These are phyloP conservation scores for Cetoscarus ocellatus DNA, from an alignment of 2,797 vertebrate species.

Conservation along the genomic window DNA sequence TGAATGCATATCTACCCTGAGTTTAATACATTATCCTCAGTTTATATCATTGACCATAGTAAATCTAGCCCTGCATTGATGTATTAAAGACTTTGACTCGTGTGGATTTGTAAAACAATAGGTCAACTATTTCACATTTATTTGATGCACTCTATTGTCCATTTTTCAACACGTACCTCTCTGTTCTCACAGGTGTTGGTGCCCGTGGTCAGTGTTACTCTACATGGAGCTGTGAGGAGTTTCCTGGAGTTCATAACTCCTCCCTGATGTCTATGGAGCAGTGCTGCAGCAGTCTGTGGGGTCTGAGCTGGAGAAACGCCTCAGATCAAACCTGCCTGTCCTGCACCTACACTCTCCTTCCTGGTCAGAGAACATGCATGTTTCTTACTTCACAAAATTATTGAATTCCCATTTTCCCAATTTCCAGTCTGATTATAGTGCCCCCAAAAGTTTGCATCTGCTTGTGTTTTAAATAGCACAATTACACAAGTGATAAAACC, in stretches of 20 bases:
- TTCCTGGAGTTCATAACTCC: slow-evolving; percentile 75
- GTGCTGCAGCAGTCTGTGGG: slow-evolving; percentile 89
- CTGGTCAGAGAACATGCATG: slow-evolving; percentile 71
- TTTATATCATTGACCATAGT: too few species aligned
- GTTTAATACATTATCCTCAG: too few species aligned
- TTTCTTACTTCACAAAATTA: too few species aligned
- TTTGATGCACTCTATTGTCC: not conserved
- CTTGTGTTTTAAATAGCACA: not conserved
- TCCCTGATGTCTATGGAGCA: slow-evolving; percentile 86
- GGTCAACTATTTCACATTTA: too few species aligned
- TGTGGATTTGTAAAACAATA: too few species aligned
- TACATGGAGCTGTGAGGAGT: slow-evolving; percentile 86
- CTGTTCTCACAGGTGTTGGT: slow-evolving; percentile 57
- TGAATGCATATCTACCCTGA: too few species aligned
- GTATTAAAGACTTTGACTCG: too few species aligned
- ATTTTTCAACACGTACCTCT: not conserved
- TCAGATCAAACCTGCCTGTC: slow-evolving; percentile 84
- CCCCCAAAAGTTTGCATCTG: not conserved
- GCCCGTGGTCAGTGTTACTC: slow-evolving; percentile 86
- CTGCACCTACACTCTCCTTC: slow-evolving; percentile 83
- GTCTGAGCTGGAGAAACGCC: slow-evolving; percentile 88
- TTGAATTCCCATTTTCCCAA: not conserved
- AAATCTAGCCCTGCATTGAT: too few species aligned
- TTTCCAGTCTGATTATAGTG: not conserved
- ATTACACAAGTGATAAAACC: not conserved